Base-by-base conservation (phyloP, 2,113 vertebrate species). In the Trinectes maculatus region DNA sequence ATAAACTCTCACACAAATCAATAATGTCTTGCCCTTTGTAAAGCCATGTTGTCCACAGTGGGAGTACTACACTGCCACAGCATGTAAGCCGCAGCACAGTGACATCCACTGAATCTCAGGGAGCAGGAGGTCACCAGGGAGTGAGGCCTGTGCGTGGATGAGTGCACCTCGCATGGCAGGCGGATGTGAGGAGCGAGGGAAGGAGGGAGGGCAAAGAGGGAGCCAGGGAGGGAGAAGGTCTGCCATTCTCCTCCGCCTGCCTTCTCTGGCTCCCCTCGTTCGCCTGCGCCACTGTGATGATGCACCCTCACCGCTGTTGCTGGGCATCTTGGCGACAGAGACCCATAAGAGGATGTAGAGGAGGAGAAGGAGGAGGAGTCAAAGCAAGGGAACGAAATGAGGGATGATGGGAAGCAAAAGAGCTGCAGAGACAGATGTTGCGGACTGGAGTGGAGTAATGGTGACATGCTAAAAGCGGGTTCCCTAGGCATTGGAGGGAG, bases 1-100 rank as follows among this genome's bases (percentile, higher is more conserved):
- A 71, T 82, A 77, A 87, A 85, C 83, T 91, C 87, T 87, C 87
- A 89, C 87, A 84, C 89, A 82, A 88, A 91, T 91, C 89, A 88
- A 91, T 91, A 87, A 74, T 71, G 71, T 71, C 67, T 75, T 81
- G 77, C 78, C 79, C 79, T 85, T 82, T 86, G 83, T 80, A 74
- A 74, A 79, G 69, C 78, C 59, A 34, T 79, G 76, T 86, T 81
- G 60, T 85, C 79, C 79, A 74, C 79, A 69, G 74, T 80, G 72
- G 77, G 85, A 80, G 66, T 71, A 76, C 74, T 63, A 82, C 72
- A 55, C 77, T 87, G 81, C 85, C 86, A 79, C 81, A 77, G 86
- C 70, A 4, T 87, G 86, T 84, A 77, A 87, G 76, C 82, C 79
- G 52, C 46, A 21, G 9, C 19, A 25, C 57, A 40, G 79, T 81